Evolutionary conservation across 1,140 invertebrate species (phyloP).

Genomic region (Drosophila pectinifera): DNA sequence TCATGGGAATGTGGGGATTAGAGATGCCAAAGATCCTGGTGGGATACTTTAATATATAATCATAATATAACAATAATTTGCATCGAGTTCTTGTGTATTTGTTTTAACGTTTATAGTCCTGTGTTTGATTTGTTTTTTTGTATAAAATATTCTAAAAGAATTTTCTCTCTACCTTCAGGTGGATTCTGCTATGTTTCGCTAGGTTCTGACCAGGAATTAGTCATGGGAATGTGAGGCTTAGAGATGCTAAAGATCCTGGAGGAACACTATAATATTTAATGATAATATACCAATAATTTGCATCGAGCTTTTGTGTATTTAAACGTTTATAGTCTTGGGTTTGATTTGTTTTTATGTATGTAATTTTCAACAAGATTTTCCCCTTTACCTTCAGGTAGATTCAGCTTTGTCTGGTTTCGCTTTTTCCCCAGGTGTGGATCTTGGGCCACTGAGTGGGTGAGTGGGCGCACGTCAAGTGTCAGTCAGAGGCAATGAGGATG

Average conservation of each 20-base stretch:
- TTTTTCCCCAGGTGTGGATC: background rate
- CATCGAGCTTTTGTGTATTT: background rate
- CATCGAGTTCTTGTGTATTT: no score
- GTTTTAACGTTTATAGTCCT: no score
- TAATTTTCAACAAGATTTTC: no score
- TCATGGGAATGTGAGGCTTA: background rate
- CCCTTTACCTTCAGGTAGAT: background rate
- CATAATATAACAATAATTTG: background rate
- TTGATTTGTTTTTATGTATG: no score
- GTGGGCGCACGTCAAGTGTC: constrained; percentile 36
- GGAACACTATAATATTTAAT: background rate
- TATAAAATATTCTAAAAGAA: no score
- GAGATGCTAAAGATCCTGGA: background rate
- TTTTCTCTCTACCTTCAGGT: no score
- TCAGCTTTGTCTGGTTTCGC: background rate
- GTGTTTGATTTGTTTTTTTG: background rate
- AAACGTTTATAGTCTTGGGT: no score
- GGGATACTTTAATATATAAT: background rate
- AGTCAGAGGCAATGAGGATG: constrained; percentile 59
- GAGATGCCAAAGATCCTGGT: background rate
- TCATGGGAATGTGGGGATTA: background rate
- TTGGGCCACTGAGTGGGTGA: constrained; percentile 22
- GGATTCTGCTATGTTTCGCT: no score
- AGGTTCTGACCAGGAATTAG: constrained; percentile 4
- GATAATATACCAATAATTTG: background rate